Percentiles rank a stretch among this genome's conserved stretches.
Conservation (phyloP, 2,888 invertebrate species). For the Cheilosia vernalis region DNA sequence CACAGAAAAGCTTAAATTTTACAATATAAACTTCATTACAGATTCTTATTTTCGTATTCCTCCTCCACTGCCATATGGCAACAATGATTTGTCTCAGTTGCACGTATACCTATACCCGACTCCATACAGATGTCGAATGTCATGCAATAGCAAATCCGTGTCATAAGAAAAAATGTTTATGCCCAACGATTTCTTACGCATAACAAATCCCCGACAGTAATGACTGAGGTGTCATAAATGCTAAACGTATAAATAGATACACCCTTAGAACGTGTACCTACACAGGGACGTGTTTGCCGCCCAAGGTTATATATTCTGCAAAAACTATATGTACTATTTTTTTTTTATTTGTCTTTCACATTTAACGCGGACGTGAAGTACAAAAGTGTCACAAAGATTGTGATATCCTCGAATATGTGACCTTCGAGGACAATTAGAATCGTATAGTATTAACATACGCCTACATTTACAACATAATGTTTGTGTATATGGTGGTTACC, state of each 20-base stretch:
- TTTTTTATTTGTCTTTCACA: conserved; percentile 30
- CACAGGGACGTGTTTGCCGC: conserved; percentile 21
- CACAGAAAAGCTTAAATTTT: conserved; percentile 21
- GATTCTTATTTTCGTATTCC: conserved; percentile 4
- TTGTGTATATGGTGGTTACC: not conserved
- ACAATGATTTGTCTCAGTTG: conserved; percentile 5
- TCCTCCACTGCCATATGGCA: not conserved
- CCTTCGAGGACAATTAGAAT: conserved; percentile 61
- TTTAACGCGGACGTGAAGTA: conserved; percentile 29
- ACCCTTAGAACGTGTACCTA: conserved; percentile 7
- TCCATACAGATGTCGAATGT: not conserved
- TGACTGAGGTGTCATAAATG: conserved; percentile 47
- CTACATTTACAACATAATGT: not conserved
- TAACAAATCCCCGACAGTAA: conserved; percentile 43
- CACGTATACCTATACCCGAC: not conserved
- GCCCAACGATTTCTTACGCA: conserved; percentile 14
- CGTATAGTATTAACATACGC: not conserved
- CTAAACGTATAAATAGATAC: conserved; percentile 24
- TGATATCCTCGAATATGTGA: conserved; percentile 40
- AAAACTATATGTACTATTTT: not conserved
- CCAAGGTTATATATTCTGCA: not conserved
- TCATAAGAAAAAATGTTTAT: conserved; percentile 10
- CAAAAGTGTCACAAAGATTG: conserved; percentile 16
- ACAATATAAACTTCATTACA: conserved; percentile 32
- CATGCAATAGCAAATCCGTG: not conserved